Conservation (phyloP, 2,797 vertebrate genomes). For the Tadarida brasiliensis region DNA sequence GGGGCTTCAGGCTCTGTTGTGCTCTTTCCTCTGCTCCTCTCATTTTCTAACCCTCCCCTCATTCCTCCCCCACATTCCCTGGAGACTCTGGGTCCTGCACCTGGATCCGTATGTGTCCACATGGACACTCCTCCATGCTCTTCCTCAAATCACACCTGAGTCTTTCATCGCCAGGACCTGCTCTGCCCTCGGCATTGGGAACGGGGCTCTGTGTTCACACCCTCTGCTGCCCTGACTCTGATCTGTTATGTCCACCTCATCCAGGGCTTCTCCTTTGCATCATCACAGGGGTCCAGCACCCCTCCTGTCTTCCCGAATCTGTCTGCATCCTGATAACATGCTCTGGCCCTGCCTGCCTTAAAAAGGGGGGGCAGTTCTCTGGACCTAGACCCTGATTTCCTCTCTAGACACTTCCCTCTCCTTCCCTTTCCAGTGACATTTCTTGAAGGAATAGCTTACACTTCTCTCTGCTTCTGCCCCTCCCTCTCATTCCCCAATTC, state of each 20-base stretch:
- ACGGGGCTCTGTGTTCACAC: no score
- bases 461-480: neutral
- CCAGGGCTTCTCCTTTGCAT: no score
- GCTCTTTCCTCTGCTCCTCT: neutral
- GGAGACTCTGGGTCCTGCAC: neutral
- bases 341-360: neutral
- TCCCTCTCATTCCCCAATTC: neutral
- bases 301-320: neutral
- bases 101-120: no score
- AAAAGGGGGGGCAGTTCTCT: neutral
- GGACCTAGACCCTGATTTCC: neutral
- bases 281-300: neutral
- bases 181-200: neutral
- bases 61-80: rapidly evolving
- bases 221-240: no score
- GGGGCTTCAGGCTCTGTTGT: rapidly evolving
- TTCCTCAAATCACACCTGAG: neutral
- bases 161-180: no score
- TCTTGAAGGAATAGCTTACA: neutral
- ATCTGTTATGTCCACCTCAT: rapidly evolving
- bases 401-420: neutral
- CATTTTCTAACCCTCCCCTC: neutral
- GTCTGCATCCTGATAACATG: neutral
- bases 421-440: neutral
- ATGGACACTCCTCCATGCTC: rapidly evolving